Conservation (phyloP, 2,888 invertebrate species). For the Uropetala carovei region DNA sequence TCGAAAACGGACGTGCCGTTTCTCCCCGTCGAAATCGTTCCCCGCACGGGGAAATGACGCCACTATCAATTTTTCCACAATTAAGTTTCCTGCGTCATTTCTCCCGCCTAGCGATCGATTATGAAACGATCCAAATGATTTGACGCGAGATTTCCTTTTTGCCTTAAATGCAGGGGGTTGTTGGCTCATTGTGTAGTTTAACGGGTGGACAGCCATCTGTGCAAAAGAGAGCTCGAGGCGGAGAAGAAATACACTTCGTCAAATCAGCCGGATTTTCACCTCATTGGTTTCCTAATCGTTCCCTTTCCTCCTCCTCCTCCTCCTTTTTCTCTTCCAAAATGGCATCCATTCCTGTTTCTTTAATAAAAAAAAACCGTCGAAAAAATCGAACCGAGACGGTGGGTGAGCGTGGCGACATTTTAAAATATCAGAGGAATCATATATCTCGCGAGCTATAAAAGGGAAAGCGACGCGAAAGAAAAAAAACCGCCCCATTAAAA, state of each 20-base stretch:
- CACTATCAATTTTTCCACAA: neutral
- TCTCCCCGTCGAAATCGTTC: neutral
- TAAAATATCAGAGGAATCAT: too few species aligned
- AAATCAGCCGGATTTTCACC: neutral
- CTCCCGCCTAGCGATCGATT: neutral
- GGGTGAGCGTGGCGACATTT: too few species aligned
- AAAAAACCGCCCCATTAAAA: too few species aligned
- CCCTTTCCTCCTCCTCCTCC: neutral
- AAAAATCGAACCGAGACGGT: too few species aligned
- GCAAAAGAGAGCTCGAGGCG: neutral
- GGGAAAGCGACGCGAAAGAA: too few species aligned
- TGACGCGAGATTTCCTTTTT: neutral
- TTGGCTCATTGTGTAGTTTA: neutral
- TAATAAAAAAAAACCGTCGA: too few species aligned
- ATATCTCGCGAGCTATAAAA: too few species aligned
- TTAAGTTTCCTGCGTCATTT: neutral
- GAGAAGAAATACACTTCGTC: neutral
- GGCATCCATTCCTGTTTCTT: neutral
- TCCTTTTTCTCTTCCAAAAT: neutral
- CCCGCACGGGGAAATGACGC: neutral
- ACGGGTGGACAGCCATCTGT: neutral
- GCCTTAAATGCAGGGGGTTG: neutral
- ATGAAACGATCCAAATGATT: slow-evolving; percentile 30
- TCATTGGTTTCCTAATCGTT: neutral
- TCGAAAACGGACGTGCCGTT: neutral